A percentile compares a stretch with the other conserved stretches of the same genome.
These are phyloP conservation scores for Punctoribates punctum DNA, from an alignment of 2,888 invertebrate genomes.

Conservation along the genomic window DNA sequence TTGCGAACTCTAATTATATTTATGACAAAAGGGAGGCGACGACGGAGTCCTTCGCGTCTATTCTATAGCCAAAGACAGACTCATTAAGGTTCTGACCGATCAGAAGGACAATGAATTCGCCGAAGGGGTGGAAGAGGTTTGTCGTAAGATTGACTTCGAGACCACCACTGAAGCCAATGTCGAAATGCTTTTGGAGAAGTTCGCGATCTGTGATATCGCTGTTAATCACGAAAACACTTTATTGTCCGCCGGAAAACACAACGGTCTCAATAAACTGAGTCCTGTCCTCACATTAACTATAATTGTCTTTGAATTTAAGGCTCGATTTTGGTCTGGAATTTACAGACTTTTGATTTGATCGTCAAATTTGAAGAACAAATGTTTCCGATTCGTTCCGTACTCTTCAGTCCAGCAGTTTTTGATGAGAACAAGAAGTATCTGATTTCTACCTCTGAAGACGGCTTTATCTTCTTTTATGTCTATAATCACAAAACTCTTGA, in stretches of 20 bases:
- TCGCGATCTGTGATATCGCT: constrained; percentile 8
- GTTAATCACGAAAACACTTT: constrained; percentile 20
- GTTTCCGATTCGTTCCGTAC: background rate
- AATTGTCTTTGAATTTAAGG: background rate
- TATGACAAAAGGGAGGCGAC: background rate
- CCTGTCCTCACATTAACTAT: background rate
- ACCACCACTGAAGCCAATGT: background rate
- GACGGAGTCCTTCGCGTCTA: background rate
- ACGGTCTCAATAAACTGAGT: background rate
- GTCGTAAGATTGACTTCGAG: background rate
- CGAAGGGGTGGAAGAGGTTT: background rate
- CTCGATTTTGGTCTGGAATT: constrained; percentile 16
- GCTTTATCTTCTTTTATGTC: constrained; percentile 5
- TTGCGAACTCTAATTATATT: background rate
- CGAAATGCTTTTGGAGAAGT: background rate
- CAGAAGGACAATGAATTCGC: background rate
- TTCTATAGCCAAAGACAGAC: background rate
- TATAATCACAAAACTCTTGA: background rate
- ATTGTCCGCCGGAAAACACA: background rate
- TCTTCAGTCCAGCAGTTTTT: background rate
- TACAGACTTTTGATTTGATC: background rate
- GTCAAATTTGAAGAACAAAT: constrained; percentile 18
- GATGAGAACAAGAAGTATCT: constrained; percentile 12
- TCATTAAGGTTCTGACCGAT: background rate
- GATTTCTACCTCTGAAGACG: constrained; percentile 16